Conservation (phyloP, 1,140 invertebrate genomes). For the Drosophila santomea region DNA sequence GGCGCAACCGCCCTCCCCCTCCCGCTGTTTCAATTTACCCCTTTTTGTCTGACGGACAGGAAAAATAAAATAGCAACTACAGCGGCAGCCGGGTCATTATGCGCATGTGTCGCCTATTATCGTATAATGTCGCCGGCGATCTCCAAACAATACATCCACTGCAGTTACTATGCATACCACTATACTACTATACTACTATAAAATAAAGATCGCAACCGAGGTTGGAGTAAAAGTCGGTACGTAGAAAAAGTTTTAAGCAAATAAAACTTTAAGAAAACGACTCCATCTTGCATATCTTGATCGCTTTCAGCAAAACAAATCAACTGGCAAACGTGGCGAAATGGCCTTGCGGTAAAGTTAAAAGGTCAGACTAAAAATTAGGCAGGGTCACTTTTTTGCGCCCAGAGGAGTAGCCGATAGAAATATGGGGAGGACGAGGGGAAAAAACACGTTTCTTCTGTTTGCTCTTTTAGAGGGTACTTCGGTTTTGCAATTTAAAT, state of each 20-base stretch:
- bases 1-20: conserved; percentile 19
- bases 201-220: background rate
- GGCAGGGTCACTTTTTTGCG: background rate
- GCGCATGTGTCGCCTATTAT: conserved; percentile 59
- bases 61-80: conserved; percentile 17
- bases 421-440: background rate
- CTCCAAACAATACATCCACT: conserved; percentile 7
- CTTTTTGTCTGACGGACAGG: conserved; percentile 1
- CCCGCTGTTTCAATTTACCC: conserved; percentile 15
- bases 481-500: background rate
- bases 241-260: too few species aligned
- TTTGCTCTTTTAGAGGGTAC: background rate
- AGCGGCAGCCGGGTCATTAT: conserved; percentile 55
- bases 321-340: too few species aligned
- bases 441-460: background rate
- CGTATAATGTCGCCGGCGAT: conserved; percentile 8
- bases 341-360: conserved; percentile 6
- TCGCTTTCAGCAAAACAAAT: too few species aligned
- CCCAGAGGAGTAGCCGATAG: background rate
- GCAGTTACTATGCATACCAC: conserved; percentile 6
- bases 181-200: background rate
- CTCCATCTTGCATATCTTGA: too few species aligned
- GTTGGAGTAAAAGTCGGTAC: too few species aligned
- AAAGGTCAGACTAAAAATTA: background rate
- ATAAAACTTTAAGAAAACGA: too few species aligned